Conservation (phyloP, 35 echinoderm and acorn worm genomes). For the Hemicentrotus pulcherrimus region DNA sequence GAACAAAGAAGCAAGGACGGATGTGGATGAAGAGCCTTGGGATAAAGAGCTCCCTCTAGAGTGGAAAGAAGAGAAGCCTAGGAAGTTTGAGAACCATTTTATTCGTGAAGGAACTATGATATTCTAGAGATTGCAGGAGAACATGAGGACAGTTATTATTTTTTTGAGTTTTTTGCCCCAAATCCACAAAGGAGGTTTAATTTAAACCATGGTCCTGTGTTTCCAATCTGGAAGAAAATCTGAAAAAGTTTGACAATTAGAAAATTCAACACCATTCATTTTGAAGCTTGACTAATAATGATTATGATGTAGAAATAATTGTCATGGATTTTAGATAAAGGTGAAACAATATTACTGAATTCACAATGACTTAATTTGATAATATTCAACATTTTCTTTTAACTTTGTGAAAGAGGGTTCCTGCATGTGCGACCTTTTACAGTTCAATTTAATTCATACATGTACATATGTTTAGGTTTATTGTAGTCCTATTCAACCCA, state of each 20-base stretch:
- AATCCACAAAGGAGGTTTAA: no score
- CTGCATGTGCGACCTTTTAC: background rate
- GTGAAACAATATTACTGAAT: background rate
- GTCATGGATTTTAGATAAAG: no score
- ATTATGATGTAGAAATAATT: background rate
- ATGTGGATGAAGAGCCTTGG: conserved; percentile 81
- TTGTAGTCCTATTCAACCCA: background rate
- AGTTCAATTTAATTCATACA: background rate
- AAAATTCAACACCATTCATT: background rate
- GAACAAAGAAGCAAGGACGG: conserved; percentile 43
- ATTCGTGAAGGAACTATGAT: conserved; percentile 62
- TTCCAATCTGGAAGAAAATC: background rate
- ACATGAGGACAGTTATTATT: background rate
- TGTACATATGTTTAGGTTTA: background rate
- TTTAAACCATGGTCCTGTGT: no score
- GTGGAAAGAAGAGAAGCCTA: conserved; percentile 70
- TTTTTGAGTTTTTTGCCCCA: background rate
- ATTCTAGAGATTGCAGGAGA: conserved; percentile 42
- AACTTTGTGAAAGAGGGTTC: background rate
- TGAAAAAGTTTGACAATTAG: background rate
- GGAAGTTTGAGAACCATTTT: conserved; percentile 34
- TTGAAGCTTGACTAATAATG: background rate
- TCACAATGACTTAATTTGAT: background rate
- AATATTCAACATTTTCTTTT: background rate
- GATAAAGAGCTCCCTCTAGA: conserved; percentile 94